Conservation (phyloP, 1,140 invertebrate genomes). For the Drosophila busckii region DNA sequence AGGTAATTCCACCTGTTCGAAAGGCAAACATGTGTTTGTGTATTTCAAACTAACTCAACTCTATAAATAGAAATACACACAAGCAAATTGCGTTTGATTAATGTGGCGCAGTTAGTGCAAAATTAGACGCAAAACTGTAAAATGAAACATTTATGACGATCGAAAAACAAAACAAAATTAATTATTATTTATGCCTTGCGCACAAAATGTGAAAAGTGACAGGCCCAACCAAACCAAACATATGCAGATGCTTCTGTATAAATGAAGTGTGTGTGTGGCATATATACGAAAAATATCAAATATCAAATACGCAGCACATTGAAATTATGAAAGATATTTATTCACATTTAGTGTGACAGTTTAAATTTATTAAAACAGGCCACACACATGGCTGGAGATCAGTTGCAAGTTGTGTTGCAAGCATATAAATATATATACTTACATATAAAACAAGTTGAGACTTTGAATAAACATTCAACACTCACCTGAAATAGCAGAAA, state of each 20-base stretch:
- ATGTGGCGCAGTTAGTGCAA: constrained; percentile 59
- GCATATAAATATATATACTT: too few relatives aligned
- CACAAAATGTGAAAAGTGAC: constrained; percentile 56
- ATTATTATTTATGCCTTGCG: constrained; percentile 64
- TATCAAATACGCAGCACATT: constrained; percentile 60
- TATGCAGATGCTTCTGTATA: constrained; percentile 1
- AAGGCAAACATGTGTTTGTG: constrained; percentile 48
- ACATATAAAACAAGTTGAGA: too few relatives aligned
- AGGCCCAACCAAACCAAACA: constrained; percentile 12
- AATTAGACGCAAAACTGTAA: constrained; percentile 66
- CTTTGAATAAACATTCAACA: too few relatives aligned
- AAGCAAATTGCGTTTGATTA: constrained; percentile 54
- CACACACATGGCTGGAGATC: too few relatives aligned
- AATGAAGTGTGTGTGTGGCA: constrained; percentile 16
- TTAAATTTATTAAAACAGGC: too few relatives aligned
- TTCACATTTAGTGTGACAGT: constrained; percentile 33
- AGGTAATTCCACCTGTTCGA: constrained; percentile 49
- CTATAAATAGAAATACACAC: constrained; percentile 53
- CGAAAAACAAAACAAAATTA: constrained; percentile 46
- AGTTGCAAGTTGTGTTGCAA: too few relatives aligned
- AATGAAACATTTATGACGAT: constrained; percentile 52
- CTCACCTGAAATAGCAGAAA: too few relatives aligned
- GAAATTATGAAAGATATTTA: constrained; percentile 55
- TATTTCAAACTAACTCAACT: constrained; percentile 32
- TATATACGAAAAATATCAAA: constrained; percentile 37